These are phyloP conservation scores for Agriopis marginaria DNA, from an alignment of 2,888 invertebrate species.

Conservation along the genomic window DNA sequence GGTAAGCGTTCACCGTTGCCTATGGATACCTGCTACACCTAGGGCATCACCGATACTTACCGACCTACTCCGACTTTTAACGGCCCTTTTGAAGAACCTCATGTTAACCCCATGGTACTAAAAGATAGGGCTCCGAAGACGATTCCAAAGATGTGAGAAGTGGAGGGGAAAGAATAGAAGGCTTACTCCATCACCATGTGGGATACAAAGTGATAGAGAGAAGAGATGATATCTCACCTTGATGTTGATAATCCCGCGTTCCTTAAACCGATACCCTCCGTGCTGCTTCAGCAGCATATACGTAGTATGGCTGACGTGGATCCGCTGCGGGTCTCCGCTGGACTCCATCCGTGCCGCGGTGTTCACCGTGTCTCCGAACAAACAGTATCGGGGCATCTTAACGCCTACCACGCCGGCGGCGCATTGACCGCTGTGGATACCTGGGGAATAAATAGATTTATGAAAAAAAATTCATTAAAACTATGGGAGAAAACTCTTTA, in stretches of 20 bases:
- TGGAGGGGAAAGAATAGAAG: neutral
- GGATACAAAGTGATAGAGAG: too few relatives aligned
- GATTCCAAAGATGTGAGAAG: too few relatives aligned
- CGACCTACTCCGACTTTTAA: too few relatives aligned
- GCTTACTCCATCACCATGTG: too few relatives aligned
- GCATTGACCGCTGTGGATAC: constrained; percentile 88
- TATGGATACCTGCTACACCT: too few relatives aligned
- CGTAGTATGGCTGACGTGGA: constrained; percentile 92
- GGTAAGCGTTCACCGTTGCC: too few relatives aligned
- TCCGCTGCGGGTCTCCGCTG: constrained; percentile 90
- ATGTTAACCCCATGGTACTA: too few relatives aligned
- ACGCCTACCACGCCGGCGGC: constrained; percentile 94
- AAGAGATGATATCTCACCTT: constrained; percentile 83
- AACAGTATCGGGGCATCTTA: constrained; percentile 94
- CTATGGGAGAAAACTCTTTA: too few relatives aligned
- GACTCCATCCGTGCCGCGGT: constrained; percentile 94
- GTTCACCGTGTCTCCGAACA: constrained; percentile 94
- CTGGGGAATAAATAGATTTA: constrained; percentile 47
- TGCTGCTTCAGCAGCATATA: constrained; percentile 88
- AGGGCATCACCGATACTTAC: too few relatives aligned
- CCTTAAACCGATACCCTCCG: constrained; percentile 91
- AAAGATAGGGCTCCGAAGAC: too few relatives aligned
- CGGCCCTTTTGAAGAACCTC: too few relatives aligned
- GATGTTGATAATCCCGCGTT: constrained; percentile 90
- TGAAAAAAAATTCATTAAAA: neutral